A percentile compares a stretch with the other conserved stretches of the same genome.
phyloP scores from a whole-genome alignment of 1,140 invertebrate species.

The Tetramorium parvispinum region DNA sequence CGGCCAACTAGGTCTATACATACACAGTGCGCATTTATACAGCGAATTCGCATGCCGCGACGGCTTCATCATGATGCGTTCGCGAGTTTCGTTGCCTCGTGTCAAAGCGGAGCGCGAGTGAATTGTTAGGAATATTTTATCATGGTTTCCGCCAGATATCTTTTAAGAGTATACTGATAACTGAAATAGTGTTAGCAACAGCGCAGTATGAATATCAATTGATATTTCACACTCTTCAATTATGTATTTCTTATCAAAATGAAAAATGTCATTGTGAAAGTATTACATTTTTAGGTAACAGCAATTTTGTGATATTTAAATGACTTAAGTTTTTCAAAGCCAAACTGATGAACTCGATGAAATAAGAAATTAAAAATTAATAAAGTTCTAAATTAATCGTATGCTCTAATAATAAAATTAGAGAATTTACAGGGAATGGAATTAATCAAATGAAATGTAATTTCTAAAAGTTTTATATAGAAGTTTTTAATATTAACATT shows the following conservation, averaged over 20 bases:
- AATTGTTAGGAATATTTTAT: not conserved
- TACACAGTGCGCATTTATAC: constrained; percentile 68
- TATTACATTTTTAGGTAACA: not conserved
- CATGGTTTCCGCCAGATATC: not conserved
- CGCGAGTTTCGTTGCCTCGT: not conserved
- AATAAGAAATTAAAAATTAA: not conserved
- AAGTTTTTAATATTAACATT: not conserved
- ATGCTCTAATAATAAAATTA: not conserved
- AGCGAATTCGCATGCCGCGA: constrained; percentile 41
- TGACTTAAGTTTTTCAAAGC: not conserved
- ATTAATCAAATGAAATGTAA: not conserved
- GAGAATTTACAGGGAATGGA: not conserved
- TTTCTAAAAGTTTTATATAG: not conserved
- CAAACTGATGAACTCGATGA: not conserved
- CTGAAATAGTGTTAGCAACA: not conserved
- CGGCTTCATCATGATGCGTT: constrained; percentile 15
- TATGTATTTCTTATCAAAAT: not conserved
- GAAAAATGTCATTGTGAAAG: not conserved
- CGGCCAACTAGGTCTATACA: constrained; percentile 76
- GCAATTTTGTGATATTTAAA: not conserved
- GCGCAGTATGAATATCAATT: not conserved
- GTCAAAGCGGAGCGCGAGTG: constrained; percentile 1
- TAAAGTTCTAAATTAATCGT: not conserved
- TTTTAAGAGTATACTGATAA: not conserved
- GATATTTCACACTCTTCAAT: not conserved